Evolutionary conservation across 1,140 invertebrate species (phyloP).

Genomic region (Lasaia peninsularis): DNA sequence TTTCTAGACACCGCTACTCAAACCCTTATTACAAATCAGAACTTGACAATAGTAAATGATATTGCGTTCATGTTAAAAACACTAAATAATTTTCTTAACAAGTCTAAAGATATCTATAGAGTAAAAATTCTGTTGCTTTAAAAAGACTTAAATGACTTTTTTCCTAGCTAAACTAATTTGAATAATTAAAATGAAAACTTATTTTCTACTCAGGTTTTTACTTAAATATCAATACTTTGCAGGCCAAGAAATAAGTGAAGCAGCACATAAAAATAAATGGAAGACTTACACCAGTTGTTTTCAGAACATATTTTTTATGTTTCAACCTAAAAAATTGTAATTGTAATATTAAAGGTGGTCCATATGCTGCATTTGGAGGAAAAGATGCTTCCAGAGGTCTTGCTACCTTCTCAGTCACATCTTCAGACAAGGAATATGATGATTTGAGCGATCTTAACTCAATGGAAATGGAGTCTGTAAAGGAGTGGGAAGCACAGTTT

Average conservation of each 20-base stretch:
- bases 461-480: slow-evolving; percentile 91
- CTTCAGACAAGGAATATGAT: slow-evolving; percentile 92
- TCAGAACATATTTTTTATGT: not conserved
- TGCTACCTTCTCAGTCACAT: slow-evolving; percentile 93
- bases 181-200: not conserved
- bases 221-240: not conserved
- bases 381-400: slow-evolving; percentile 95
- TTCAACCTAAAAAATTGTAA: slow-evolving; percentile 27
- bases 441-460: slow-evolving; percentile 95
- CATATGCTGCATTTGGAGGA: slow-evolving; percentile 96
- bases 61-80: too few species aligned
- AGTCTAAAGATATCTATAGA: too few species aligned
- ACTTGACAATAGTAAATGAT: too few species aligned
- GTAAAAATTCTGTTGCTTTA: too few species aligned
- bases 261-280: too few species aligned
- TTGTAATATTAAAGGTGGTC: slow-evolving; percentile 83
- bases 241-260: not conserved
- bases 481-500: slow-evolving; percentile 98
- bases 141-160: too few species aligned
- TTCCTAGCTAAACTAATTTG: too few species aligned
- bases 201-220: not conserved
- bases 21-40: too few species aligned
- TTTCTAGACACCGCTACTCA: too few species aligned
- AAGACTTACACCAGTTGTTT: too few species aligned
- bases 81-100: too few species aligned